Conservation (phyloP, 1,140 invertebrate species). For the Leptinotarsa texana region DNA sequence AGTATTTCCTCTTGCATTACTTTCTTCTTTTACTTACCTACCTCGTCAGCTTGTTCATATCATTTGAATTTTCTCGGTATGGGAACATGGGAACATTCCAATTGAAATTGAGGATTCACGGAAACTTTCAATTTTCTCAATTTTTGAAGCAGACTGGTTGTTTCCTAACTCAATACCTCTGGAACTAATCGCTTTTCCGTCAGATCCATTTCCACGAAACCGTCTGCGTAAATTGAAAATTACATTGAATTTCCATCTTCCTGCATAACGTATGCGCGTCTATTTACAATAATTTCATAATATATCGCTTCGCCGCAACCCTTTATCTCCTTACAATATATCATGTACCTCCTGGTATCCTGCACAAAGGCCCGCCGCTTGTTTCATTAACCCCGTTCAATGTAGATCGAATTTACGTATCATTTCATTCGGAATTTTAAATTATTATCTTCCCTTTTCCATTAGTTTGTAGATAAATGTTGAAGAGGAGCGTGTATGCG, state of each 20-base stretch:
- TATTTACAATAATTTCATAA: conserved; percentile 23
- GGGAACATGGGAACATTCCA: too few species aligned
- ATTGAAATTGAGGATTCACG: too few species aligned
- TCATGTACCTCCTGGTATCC: conserved; percentile 16
- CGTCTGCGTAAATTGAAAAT: not conserved
- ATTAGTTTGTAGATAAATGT: conserved; percentile 13
- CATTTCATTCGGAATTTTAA: conserved; percentile 33
- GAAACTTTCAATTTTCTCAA: too few species aligned
- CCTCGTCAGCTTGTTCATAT: too few species aligned
- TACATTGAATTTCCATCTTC: not conserved
- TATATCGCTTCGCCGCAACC: conserved; percentile 21
- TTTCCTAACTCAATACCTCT: too few species aligned
- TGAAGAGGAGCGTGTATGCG: not conserved
- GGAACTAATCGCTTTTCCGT: too few species aligned
- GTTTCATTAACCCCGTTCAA: conserved; percentile 29
- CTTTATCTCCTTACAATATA: conserved; percentile 23
- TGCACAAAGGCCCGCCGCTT: conserved; percentile 27
- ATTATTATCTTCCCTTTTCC: conserved; percentile 33
- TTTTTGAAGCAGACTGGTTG: too few species aligned
- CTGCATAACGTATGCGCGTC: conserved; percentile 1
- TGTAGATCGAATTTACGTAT: conserved; percentile 35
- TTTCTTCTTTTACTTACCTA: too few species aligned
- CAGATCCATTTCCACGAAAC: not conserved
- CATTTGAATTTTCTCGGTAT: too few species aligned
- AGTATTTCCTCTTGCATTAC: too few species aligned